Evolutionary conservation across 2,888 invertebrate species (phyloP).

Genomic region (Leptopilina drosophilae): DNA sequence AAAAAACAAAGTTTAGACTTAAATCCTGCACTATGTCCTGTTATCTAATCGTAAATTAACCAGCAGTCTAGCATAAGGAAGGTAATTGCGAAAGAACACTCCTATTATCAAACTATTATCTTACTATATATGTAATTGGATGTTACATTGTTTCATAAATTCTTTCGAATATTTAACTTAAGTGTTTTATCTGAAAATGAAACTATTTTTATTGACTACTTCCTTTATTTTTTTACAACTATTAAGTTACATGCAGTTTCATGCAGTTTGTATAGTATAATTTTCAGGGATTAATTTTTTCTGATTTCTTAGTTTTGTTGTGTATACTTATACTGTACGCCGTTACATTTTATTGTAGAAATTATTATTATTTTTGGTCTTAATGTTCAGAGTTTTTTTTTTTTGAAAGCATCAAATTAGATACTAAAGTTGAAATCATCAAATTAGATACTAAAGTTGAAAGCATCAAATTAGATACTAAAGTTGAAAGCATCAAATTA

Average conservation of each 20-base stretch:
- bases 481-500: no score
- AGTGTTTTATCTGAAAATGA: slow-evolving; percentile 7
- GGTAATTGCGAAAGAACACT: slow-evolving; percentile 12
- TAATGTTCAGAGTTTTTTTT: no score
- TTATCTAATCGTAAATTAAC: not conserved
- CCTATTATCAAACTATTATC: slow-evolving; percentile 6
- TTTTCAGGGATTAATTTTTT: not conserved
- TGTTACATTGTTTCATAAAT: slow-evolving; percentile 9
- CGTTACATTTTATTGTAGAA: no score
- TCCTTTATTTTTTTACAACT: not conserved
- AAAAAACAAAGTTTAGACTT: not conserved
- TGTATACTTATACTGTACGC: no score
- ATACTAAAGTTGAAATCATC: no score
- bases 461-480: no score
- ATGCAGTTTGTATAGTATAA: no score
- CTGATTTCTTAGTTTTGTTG: not conserved
- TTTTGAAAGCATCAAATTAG: no score
- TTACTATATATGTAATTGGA: not conserved
- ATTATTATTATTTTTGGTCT: no score
- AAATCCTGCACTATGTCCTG: not conserved
- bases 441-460: no score
- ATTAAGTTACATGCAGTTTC: not conserved
- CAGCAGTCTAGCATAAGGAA: not conserved
- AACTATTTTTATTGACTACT: not conserved
- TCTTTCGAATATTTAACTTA: not conserved